Conservation (phyloP, 2,113 vertebrate species). For the Pao palembangensis region DNA sequence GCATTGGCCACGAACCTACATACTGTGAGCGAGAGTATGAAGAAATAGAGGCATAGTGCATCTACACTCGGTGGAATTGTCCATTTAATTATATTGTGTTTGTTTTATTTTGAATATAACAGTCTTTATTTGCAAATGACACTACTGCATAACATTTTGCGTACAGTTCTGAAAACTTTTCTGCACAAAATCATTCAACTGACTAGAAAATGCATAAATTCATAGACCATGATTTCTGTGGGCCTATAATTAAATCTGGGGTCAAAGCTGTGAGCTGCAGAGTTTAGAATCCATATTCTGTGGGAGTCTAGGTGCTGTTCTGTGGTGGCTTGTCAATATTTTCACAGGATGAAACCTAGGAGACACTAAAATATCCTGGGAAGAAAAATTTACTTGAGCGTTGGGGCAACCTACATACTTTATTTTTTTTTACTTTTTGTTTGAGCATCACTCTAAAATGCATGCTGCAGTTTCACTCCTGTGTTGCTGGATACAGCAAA, state of each 20-base stretch:
- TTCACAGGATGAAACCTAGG: not conserved
- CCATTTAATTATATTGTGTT: no score
- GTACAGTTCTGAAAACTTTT: not conserved
- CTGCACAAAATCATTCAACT: not conserved
- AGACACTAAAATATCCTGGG: not conserved
- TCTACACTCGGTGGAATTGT: no score
- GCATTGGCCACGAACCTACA: no score
- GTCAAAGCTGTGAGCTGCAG: not conserved
- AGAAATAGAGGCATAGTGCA: no score
- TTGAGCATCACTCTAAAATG: not conserved
- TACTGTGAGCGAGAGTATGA: no score
- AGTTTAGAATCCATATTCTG: constrained; percentile 33
- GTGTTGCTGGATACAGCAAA: not conserved
- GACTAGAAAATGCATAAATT: not conserved
- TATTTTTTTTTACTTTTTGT: not conserved
- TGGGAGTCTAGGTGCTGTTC: constrained; percentile 24
- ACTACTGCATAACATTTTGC: not conserved
- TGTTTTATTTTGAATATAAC: no score
- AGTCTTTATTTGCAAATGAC: no score
- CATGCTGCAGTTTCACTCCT: no score
- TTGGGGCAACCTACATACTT: constrained; percentile 8
- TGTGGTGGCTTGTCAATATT: not conserved
- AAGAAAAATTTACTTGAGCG: no score
- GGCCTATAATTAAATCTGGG: not conserved
- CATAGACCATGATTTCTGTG: not conserved